A percentile compares a stretch with the other conserved stretches of the same genome.
These are phyloP conservation scores for Drosophila ambigua DNA, from an alignment of 1,140 invertebrate species.

Conservation along the genomic window DNA sequence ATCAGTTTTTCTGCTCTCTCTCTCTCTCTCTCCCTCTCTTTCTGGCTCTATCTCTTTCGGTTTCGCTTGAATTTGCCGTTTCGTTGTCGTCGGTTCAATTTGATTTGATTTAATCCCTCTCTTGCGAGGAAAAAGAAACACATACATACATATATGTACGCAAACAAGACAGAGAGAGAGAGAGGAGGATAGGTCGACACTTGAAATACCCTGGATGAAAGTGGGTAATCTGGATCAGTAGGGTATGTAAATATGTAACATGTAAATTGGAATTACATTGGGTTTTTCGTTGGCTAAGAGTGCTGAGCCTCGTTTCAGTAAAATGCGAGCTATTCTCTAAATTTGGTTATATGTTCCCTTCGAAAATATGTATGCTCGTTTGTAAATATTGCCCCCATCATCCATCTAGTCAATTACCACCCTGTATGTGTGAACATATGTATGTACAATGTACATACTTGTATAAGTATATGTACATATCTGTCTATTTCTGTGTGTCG, in stretches of 20 bases:
- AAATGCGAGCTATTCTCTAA: too few relatives aligned
- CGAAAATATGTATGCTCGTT: too few relatives aligned
- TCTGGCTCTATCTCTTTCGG: slow-evolving; percentile 4
- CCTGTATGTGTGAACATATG: background rate
- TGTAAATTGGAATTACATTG: too few relatives aligned
- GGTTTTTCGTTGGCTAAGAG: background rate
- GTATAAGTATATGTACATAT: background rate
- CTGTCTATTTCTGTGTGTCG: background rate
- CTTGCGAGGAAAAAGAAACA: slow-evolving; percentile 13
- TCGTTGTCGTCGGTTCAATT: slow-evolving; percentile 56
- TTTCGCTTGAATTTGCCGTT: slow-evolving; percentile 72
- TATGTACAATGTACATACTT: background rate
- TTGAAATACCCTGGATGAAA: background rate
- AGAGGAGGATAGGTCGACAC: background rate
- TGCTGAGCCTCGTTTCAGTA: too few relatives aligned
- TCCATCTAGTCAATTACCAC: too few relatives aligned
- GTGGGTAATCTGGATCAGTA: background rate
- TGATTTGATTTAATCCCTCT: slow-evolving; percentile 68
- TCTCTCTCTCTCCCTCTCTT: background rate
- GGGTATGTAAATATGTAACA: too few relatives aligned
- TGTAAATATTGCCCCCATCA: too few relatives aligned
- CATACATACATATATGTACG: background rate
- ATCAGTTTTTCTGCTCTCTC: slow-evolving; percentile 10
- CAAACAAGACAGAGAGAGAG: background rate
- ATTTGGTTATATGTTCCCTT: background rate